phyloP scores from a whole-genome alignment of 2,113 vertebrate species.

The Antechinus flavipes region DNA sequence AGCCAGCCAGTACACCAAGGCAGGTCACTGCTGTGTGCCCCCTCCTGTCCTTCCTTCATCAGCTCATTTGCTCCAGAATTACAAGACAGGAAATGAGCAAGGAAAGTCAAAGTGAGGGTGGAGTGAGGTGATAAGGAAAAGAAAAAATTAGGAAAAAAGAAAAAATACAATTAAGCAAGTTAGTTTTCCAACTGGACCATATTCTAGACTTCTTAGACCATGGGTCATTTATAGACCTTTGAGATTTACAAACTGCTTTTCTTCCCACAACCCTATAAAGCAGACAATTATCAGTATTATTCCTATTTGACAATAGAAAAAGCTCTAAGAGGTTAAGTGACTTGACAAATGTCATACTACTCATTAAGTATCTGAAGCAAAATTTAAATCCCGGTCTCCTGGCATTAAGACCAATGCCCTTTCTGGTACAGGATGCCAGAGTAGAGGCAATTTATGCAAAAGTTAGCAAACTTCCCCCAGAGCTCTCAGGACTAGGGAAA shows the following conservation, averaged over 20 bases:
- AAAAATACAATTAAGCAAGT: constrained; percentile 58
- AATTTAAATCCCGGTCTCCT: background rate
- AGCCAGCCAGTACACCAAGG: constrained; percentile 40
- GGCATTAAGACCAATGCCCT: background rate
- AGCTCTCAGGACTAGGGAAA: background rate
- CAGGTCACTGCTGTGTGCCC: constrained; percentile 13
- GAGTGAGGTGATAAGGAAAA: background rate
- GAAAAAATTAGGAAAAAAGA: constrained; percentile 51
- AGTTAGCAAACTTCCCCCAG: background rate
- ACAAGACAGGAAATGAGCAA: constrained; percentile 51
- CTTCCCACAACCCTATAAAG: background rate
- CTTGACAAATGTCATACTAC: background rate
- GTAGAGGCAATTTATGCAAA: background rate
- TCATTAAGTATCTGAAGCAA: background rate
- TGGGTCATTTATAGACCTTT: background rate
- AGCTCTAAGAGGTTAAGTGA: background rate
- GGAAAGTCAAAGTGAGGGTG: constrained; percentile 21
- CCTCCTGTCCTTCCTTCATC: background rate
- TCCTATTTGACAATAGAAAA: background rate
- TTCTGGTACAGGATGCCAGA: background rate
- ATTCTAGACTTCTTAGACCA: constrained; percentile 24
- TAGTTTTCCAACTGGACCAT: constrained; percentile 41
- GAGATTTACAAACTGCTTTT: background rate
- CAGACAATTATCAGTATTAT: background rate
- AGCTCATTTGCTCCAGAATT: constrained; percentile 58